Percentiles rank a stretch among this genome's conserved stretches.
Evolutionary conservation across 2,113 vertebrate species (phyloP).

Genomic region (Oncorhynchus keta): DNA sequence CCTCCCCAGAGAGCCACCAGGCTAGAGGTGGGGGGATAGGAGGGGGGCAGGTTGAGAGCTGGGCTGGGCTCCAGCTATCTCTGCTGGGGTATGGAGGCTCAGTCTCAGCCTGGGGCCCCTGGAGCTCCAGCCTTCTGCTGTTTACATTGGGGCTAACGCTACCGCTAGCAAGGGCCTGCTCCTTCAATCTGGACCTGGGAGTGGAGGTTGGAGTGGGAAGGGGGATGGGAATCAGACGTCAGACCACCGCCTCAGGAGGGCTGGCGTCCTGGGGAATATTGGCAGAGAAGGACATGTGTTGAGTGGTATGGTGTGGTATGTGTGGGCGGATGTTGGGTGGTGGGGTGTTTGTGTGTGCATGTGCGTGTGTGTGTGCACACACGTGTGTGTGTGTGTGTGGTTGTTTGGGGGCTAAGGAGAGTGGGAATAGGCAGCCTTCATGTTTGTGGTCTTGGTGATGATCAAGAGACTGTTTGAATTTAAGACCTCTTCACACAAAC

Average conservation of each 20-base stretch:
- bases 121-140: conserved; percentile 71
- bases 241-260: neutral
- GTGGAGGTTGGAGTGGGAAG: neutral
- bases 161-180: conserved; percentile 41
- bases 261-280: neutral
- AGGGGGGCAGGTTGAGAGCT: conserved; percentile 45
- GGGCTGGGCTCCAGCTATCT: conserved; percentile 49
- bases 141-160: conserved; percentile 58
- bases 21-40: conserved; percentile 27
- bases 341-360: neutral
- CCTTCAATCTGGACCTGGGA: conserved; percentile 55
- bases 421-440: neutral
- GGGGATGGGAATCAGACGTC: neutral
- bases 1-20: conserved; percentile 2
- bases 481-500: conserved; percentile 16
- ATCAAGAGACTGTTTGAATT: neutral
- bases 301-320: neutral
- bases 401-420: neutral
- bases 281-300: neutral
- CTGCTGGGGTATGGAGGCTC: conserved; percentile 49
- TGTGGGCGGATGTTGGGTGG: neutral
- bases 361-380: neutral
- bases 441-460: neutral
- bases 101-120: conserved; percentile 53
- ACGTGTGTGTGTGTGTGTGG: neutral